phyloP scores from a whole-genome alignment of 1,140 invertebrate genomes.

The Pseudomyrmex cubaensis region DNA sequence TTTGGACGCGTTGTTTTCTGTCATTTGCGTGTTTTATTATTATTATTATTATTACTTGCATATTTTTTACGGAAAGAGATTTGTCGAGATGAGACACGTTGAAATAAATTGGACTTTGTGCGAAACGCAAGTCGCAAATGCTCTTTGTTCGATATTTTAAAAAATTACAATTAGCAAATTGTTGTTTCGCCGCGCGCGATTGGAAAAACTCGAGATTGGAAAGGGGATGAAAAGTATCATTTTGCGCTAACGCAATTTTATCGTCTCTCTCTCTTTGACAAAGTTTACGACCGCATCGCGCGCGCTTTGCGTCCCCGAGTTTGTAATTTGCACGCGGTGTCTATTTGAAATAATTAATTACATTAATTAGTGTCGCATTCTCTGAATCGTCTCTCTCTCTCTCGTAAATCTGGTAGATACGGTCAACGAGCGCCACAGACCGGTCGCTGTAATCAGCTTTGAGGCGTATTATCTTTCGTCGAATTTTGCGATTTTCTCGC shows the following conservation, averaged over 20 bases:
- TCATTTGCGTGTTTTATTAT: too few species aligned
- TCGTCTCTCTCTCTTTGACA: neutral
- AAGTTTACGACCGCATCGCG: slow-evolving; percentile 1
- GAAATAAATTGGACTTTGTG: too few species aligned
- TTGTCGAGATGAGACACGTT: too few species aligned
- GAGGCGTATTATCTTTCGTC: neutral
- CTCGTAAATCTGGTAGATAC: neutral
- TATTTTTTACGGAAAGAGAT: too few species aligned
- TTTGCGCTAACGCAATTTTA: slow-evolving; percentile 25
- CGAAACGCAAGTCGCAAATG: slow-evolving; percentile 3
- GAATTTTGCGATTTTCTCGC: neutral
- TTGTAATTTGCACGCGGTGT: slow-evolving; percentile 28
- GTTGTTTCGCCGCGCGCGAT: neutral
- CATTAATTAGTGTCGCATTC: slow-evolving; percentile 47
- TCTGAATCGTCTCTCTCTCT: slow-evolving; percentile 10
- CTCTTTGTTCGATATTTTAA: slow-evolving; percentile 7
- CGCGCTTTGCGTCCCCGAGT: neutral
- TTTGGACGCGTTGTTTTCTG: too few species aligned
- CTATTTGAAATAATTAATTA: slow-evolving; percentile 42
- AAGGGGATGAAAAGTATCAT: slow-evolving; percentile 8
- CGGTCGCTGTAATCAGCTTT: neutral
- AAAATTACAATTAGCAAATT: slow-evolving; percentile 23
- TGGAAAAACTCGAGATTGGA: neutral
- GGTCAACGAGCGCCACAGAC: slow-evolving; percentile 5
- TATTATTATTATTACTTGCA: too few species aligned